Percentiles rank a stretch among this genome's conserved stretches.
phyloP scores from a whole-genome alignment of 23 tunicate species.

The Ciona savignyi region DNA sequence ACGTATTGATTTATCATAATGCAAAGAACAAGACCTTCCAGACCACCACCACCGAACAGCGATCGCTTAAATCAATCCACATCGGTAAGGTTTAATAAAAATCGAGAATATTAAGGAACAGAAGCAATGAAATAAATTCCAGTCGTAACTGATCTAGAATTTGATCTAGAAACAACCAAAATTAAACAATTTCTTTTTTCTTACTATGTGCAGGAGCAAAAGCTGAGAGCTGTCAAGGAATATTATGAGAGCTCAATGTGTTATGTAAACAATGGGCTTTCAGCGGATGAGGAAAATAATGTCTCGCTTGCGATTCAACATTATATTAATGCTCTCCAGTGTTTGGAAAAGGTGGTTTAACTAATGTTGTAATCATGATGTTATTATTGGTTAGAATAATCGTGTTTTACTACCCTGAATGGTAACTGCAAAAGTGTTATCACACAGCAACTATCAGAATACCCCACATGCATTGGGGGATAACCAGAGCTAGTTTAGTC shows the following conservation, averaged over 20 bases:
- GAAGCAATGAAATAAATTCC: too few species aligned
- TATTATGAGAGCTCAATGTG: slow-evolving; percentile 36
- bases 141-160: too few species aligned
- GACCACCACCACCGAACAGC: slow-evolving; percentile 11
- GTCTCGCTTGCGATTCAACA: slow-evolving; percentile 14
- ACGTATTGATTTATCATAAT: background rate
- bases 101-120: too few species aligned
- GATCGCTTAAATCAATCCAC: background rate
- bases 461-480: too few species aligned
- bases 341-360: slow-evolving; percentile 52
- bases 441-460: too few species aligned
- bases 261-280: slow-evolving; percentile 27
- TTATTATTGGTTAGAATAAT: background rate
- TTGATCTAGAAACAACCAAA: too few species aligned
- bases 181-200: too few species aligned
- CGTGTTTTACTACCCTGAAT: too few species aligned
- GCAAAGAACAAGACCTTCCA: slow-evolving; percentile 4
- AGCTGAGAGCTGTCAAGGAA: slow-evolving; percentile 5
- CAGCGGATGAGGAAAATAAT: slow-evolving; percentile 46
- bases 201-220: slow-evolving; percentile 4
- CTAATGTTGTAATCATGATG: background rate
- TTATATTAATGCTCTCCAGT: slow-evolving; percentile 39
- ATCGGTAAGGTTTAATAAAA: background rate
- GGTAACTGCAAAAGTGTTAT: too few species aligned
- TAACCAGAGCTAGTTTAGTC: too few species aligned